Evolutionary conservation across 2,888 invertebrate genomes (phyloP).

Genomic region (Caprella mutica): DNA sequence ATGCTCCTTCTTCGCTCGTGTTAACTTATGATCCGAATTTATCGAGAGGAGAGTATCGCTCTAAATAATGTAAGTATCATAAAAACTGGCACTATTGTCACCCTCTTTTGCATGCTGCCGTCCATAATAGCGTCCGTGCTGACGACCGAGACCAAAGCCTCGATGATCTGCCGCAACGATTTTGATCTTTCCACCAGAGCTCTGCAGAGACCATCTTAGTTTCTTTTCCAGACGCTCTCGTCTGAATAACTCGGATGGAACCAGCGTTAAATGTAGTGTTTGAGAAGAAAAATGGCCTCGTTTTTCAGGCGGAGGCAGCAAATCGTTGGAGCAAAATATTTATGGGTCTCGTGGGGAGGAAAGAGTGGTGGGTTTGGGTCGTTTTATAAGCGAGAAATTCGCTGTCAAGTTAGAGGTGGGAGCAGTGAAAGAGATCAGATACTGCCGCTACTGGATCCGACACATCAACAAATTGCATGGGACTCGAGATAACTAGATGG

Average conservation of each 20-base stretch:
- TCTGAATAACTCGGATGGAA: constrained; percentile 6
- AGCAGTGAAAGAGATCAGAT: constrained; percentile 6
- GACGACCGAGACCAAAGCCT: constrained; percentile 8
- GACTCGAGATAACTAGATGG: too few relatives aligned
- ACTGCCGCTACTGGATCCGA: background rate
- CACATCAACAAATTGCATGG: too few relatives aligned
- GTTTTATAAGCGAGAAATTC: constrained; percentile 22
- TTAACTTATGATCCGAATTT: constrained; percentile 22
- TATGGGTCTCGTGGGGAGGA: constrained; percentile 25
- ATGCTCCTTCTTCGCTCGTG: too few relatives aligned
- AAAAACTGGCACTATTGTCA: constrained; percentile 27
- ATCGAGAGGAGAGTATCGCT: constrained; percentile 25
- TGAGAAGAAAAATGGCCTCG: constrained; percentile 29
- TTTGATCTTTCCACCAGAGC: background rate
- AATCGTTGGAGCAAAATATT: constrained; percentile 31
- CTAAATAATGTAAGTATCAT: constrained; percentile 30
- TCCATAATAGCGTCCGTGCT: constrained; percentile 20
- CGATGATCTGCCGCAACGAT: background rate
- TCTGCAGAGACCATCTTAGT: background rate
- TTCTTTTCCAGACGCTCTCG: background rate
- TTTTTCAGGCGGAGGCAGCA: constrained; percentile 29
- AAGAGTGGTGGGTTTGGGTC: constrained; percentile 23
- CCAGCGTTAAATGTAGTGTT: constrained; percentile 31
- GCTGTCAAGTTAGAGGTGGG: constrained; percentile 20
- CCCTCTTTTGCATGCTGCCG: constrained; percentile 30